A percentile compares a stretch with the other conserved stretches of the same genome.
phyloP scores from a whole-genome alignment of 2,797 vertebrate genomes.

The Lithobates pipiens region DNA sequence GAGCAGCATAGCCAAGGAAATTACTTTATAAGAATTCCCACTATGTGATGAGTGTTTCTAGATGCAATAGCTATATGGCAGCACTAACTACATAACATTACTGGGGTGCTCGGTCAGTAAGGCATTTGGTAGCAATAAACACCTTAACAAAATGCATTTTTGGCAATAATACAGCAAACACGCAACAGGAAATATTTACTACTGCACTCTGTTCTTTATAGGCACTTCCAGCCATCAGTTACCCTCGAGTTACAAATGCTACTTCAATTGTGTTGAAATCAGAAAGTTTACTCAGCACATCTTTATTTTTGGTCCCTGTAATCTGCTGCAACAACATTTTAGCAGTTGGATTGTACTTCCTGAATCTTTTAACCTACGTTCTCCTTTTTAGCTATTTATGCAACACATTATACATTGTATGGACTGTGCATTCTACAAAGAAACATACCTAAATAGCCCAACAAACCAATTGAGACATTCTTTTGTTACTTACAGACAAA shows the following conservation, averaged over 20 bases:
- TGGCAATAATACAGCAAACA: background rate
- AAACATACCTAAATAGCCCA: too few relatives aligned
- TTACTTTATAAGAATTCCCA: background rate
- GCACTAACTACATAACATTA: background rate
- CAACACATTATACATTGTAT: too few relatives aligned
- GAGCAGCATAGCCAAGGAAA: constrained; percentile 11
- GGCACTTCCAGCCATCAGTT: background rate
- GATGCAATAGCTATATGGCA: background rate
- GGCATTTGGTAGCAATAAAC: background rate
- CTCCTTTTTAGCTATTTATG: too few relatives aligned
- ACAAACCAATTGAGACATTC: too few relatives aligned
- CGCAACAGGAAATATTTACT: background rate
- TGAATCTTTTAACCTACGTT: too few relatives aligned
- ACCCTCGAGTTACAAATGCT: too few relatives aligned
- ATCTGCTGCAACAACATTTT: background rate
- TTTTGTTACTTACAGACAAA: too few relatives aligned
- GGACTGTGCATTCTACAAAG: too few relatives aligned
- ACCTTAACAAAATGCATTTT: background rate
- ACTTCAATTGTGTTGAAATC: background rate
- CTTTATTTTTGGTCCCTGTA: background rate
- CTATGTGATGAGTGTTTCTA: background rate
- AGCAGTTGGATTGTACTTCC: too few relatives aligned
- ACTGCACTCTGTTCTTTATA: background rate
- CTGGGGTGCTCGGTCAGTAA: background rate
- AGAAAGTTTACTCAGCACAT: too few relatives aligned